Base-by-base conservation (phyloP, 2,113 vertebrate species). In the Ptilorrhoa leucosticta region DNA sequence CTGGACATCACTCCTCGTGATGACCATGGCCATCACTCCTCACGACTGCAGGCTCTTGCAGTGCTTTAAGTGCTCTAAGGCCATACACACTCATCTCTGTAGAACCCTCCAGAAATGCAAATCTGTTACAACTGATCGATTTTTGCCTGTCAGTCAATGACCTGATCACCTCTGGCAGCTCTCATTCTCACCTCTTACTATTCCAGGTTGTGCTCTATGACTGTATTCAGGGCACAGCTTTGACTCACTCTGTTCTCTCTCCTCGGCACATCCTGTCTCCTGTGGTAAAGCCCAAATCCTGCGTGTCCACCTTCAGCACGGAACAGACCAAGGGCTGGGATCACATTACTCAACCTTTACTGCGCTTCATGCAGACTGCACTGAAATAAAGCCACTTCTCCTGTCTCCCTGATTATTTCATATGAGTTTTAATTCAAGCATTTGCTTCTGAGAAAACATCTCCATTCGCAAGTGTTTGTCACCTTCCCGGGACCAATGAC, bases 191-290 rank as follows among this genome's bases (percentile, higher is more conserved):
- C 45, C 45, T 66, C 39, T 42, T 11, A 11, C 39, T 37, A 11
- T 27, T 79, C 60, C 53, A 79, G 27, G 4, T 5, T 27, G 37
- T 58, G 63, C 54, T 64, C 61, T 7, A 7, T 28, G 35, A 31
- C 33, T 28, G 24, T 16, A 5, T 4, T 18, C 50, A 13, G 26
- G 31, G 45, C 82, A 68, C 8, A 58, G 61, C 42, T 87, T 45
- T 58, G 65, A 20, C 30, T 65, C 18, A 2, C 11, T 48, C 54
- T 65, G 7, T 12, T 81, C n/a, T 48, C 26, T 73, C 15, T 42
- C 15, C 28, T 37, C 2, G 0, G 53, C 37, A 44, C 18, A 56
- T 13, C 35, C 33, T 1, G 0, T 27, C 21, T 47, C 69, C 84
- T 40, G 24, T 20, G 53, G 37, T 44, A 39, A 63, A 81, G 47